phyloP scores from a whole-genome alignment of 2,888 invertebrate genomes.

The Palloptera scutellata region DNA sequence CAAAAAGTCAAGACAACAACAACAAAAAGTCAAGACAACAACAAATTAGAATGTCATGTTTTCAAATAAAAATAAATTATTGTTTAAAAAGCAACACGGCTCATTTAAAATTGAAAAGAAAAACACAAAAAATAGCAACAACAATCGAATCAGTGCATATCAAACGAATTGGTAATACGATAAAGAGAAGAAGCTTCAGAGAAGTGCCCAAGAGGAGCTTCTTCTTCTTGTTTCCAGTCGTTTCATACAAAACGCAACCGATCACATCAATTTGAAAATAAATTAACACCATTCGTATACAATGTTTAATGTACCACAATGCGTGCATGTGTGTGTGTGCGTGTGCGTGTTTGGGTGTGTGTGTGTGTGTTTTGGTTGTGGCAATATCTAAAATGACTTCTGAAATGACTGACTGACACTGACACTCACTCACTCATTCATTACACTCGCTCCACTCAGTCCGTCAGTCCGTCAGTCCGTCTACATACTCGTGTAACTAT shows the following conservation, averaged over 20 bases:
- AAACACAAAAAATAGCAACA: background rate
- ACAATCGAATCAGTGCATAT: background rate
- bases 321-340: background rate
- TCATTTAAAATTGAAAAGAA: background rate
- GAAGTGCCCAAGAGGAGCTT: no score
- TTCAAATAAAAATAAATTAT: background rate
- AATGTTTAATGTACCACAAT: background rate
- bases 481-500: no score
- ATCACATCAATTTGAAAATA: conserved; percentile 16
- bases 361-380: background rate
- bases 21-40: background rate
- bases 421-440: conserved; percentile 15
- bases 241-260: background rate
- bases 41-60: background rate
- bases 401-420: conserved; percentile 28
- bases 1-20: background rate
- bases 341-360: background rate
- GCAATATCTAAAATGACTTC: conserved; percentile 11
- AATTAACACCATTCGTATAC: conserved; percentile 17
- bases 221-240: no score
- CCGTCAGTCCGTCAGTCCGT: no score
- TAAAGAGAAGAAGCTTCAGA: no score
- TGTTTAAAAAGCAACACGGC: background rate
- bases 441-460: no score
- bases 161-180: no score